Base-by-base conservation (phyloP, 2,797 vertebrate species). In the Gallinago nigripennis region DNA sequence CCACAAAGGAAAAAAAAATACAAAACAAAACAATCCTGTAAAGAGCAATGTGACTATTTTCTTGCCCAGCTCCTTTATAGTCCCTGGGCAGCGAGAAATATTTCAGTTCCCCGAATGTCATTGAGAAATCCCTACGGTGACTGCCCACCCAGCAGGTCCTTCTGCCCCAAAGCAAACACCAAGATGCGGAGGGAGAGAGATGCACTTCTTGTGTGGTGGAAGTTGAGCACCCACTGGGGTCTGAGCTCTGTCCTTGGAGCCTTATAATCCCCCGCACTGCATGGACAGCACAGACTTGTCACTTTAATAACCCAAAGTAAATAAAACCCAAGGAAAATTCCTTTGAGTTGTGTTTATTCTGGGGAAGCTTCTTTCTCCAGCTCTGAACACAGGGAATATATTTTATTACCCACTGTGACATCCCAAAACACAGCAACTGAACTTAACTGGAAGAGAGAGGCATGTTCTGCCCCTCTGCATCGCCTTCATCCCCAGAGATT, bases 221-320 rank as follows among this genome's bases (percentile, higher is more conserved):
- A 86, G 61, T 41, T 71, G 66, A 91, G 87, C 76, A 45, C 84
- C 83, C 84, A 69, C 64, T 2, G 73, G 31, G 86, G 35, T 68
- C 64, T 64, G 92, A 48, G 88, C 88, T 61, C 83, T 2, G 35
- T 91, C 95, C 94, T 82, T 39, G 88, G 90, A 94, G 96, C 82
- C 82, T 66, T 43, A 69, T 93, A 88, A 95, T 82, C 77, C 82
- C 57, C 71, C 9, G 8, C 76, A 19, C 92, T 19, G 90, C 86
- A 54, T 4, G 65, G 56, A 20, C 6, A 68, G 70, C 80, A 91
- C 69, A 43, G 77, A 4, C 48, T 19, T 45, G 75, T 46, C 89
- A 68, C 92, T 89, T 86, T 27, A 94, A 94, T 85, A 84, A 86
- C 54, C 61, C 87, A 58, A 15, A 93, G 77, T 65, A 96, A 97